Evolutionary conservation across 2,888 invertebrate species (phyloP).

Genomic region (Lypha dubia): DNA sequence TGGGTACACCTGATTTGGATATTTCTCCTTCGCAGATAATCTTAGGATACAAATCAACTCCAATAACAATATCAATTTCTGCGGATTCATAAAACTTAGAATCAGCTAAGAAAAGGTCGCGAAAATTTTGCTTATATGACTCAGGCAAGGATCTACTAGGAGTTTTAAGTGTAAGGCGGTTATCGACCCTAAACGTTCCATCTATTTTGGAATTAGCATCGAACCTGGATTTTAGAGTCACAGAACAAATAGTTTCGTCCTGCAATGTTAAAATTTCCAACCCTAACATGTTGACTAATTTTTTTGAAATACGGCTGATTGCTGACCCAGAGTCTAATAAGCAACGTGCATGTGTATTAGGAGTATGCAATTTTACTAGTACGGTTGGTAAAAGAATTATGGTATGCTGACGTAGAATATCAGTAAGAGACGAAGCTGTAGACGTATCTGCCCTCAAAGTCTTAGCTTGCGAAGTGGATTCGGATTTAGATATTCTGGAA

Average conservation of each 20-base stretch:
- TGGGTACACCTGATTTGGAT: too few relatives aligned
- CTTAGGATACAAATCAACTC: too few relatives aligned
- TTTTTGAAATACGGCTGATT: slow-evolving; percentile 10
- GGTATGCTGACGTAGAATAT: slow-evolving; percentile 3
- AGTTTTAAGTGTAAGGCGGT: neutral
- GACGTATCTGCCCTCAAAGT: neutral
- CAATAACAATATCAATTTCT: too few relatives aligned
- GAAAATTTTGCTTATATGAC: neutral
- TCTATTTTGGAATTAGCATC: slow-evolving; percentile 12
- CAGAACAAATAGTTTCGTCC: slow-evolving; percentile 7
- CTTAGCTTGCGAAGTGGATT: neutral
- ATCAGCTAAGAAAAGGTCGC: slow-evolving; percentile 7
- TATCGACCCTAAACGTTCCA: slow-evolving; percentile 28
- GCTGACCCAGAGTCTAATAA: slow-evolving; percentile 27
- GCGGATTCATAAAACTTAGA: slow-evolving; percentile 19
- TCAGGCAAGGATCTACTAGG: neutral
- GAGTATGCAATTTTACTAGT: neutral
- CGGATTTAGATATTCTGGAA: neutral
- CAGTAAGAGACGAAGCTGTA: neutral
- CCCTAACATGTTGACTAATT: neutral
- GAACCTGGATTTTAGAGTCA: neutral
- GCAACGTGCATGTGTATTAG: neutral
- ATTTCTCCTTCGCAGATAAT: too few relatives aligned
- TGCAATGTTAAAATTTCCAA: neutral
- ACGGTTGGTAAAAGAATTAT: slow-evolving; percentile 15